These are phyloP conservation scores for Nicator chloris DNA, from an alignment of 2,113 vertebrate species.

Conservation along the genomic window DNA sequence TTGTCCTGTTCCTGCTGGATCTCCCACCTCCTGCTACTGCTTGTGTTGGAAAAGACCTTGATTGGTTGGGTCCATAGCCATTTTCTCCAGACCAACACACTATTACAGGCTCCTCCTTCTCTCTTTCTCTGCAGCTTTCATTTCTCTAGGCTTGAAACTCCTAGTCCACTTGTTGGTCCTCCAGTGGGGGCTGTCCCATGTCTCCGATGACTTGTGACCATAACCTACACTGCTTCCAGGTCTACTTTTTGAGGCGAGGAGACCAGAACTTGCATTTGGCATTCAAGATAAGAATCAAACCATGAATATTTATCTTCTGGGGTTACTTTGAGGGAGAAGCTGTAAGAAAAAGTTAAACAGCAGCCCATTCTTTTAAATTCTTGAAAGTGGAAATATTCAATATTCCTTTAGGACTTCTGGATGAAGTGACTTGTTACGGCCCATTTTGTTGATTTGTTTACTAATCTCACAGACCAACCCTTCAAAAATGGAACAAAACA, in stretches of 20 bases:
- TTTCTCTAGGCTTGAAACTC: not conserved
- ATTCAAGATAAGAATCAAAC: not conserved
- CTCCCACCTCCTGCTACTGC: not conserved
- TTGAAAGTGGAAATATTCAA: not conserved
- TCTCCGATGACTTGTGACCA: not conserved
- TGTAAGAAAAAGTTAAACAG: not conserved
- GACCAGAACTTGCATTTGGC: not conserved
- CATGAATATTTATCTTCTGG: not conserved
- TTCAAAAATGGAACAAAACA: not conserved
- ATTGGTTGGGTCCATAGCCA: not conserved
- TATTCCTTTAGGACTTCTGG: not conserved
- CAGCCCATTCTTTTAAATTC: not conserved
- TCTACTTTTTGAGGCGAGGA: not conserved
- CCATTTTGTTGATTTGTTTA: not conserved
- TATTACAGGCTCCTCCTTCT: not conserved
- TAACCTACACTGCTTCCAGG: not conserved
- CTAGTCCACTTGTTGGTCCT: not conserved
- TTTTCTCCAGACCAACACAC: not conserved
- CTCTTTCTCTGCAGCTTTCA: not conserved
- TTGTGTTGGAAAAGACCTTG: not conserved
- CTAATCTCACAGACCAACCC: not conserved
- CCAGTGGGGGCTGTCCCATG: not conserved
- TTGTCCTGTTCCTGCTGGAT: not conserved
- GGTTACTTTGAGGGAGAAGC: not conserved
- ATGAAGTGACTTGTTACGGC: not conserved